phyloP scores from a whole-genome alignment of 2,113 vertebrate species.

The Gobius niger region DNA sequence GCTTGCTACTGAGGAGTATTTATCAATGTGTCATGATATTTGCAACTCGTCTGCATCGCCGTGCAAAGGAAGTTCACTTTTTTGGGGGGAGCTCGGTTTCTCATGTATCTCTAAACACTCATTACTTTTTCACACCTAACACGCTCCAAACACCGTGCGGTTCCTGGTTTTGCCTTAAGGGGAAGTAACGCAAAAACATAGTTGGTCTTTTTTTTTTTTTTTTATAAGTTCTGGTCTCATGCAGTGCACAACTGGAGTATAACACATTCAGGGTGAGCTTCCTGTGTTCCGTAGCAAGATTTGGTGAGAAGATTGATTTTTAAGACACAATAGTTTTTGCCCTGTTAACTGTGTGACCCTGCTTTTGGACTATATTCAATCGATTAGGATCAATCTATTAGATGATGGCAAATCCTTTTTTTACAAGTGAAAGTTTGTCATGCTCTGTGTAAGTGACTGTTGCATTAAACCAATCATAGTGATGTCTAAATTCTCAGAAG shows the following conservation, averaged over 20 bases:
- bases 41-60: slow-evolving; percentile 4
- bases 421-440: background rate
- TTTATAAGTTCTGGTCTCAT: slow-evolving; percentile 14
- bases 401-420: background rate
- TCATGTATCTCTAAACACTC: slow-evolving; percentile 53
- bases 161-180: slow-evolving; percentile 54
- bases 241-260: background rate
- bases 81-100: slow-evolving; percentile 54
- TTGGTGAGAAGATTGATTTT: slow-evolving; percentile 8
- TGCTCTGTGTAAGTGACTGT: too few relatives aligned
- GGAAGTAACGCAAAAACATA: slow-evolving; percentile 63
- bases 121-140: slow-evolving; percentile 70
- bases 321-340: background rate
- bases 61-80: slow-evolving; percentile 50
- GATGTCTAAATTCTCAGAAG: too few relatives aligned
- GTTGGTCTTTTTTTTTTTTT: slow-evolving; percentile 5
- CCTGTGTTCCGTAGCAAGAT: slow-evolving; percentile 24
- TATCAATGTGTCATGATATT: background rate
- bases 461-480: too few relatives aligned
- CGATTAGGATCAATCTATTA: background rate
- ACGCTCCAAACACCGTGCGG: slow-evolving; percentile 37
- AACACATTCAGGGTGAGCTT: slow-evolving; percentile 17
- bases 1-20: background rate
- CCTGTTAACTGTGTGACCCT: background rate
- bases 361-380: background rate